Evolutionary conservation across 2,888 invertebrate species (phyloP), one percentile per base, ranked within the genome.

Genomic region (Venusia cambrica): DNA sequence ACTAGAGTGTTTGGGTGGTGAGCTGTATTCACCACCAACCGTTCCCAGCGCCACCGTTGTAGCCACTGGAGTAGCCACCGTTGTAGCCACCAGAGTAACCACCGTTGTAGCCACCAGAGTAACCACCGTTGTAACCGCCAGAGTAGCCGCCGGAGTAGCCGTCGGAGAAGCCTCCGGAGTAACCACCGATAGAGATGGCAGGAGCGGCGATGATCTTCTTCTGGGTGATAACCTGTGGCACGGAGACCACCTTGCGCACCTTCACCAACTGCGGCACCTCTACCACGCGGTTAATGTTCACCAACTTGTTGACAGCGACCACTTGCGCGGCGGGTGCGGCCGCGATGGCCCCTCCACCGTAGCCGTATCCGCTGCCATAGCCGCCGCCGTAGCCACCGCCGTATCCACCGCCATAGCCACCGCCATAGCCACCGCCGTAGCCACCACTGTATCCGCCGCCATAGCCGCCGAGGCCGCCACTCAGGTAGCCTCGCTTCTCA

Each of bases 231-330:
- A 51, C 43, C 27, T 48, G 39, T 5, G 50, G 52, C 19, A 45
- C 50, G 14, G 52, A 34, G 24, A 52, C 45, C 27, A 48, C 12
- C 42, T 45, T 50, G 37, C 33, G 36, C 17, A 64, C 64, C 36
- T 36, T 41, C 30, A 63, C 47, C 25, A 62, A 55, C 36, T 58
- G 56, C n/a, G 66, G 67, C 35, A 61, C 61, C 26, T 43, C 34
- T 33, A 67, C 48, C 36, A 57, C 63, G 24, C 52, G 57, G 45
- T 59, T 58, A 22, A 61, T 63, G 55, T 58, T 62, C 33, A 63
- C 56, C 27, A 62, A 57, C 49, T 58, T 62, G 37, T 47, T 51
- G 31, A 42, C 45, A 16, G 50, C 41, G 30, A 51, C 38, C 19
- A 46, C 40, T n/a, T 34, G 38, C n/a, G n/a, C n/a, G n/a, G n/a